Base-by-base conservation (phyloP, 2,797 vertebrate species). In the Otolemur crassicaudatus region DNA sequence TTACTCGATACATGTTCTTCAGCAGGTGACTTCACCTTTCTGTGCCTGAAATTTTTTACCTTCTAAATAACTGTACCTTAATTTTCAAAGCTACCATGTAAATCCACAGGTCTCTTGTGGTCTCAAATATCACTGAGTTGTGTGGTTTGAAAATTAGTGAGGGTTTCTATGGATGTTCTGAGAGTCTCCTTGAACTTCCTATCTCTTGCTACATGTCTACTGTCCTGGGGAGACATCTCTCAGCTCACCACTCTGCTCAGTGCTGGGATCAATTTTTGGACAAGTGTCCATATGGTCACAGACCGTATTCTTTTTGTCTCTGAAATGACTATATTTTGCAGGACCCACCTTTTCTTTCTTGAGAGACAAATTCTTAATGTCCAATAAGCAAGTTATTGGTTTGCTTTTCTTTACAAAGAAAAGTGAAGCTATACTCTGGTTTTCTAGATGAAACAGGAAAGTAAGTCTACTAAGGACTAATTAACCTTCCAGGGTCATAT, bases 331-430 rank as follows among this genome's bases (percentile, higher is more conserved):
- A 22, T 84, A 19, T 73, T 93, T 94, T 72, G 27, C 20, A 86
- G 19, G 9, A 79, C 70, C 53, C 67, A 7, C 34, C 27, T 88
- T 96, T 1, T 85, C 37, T 53, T 84, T 53, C 58, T 73, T 80
- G 7, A 60, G 13, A 94, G 23, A 92, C 3, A 86, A 61, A 92
- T 53, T 75, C 29, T 92, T 91, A 4, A 70, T 22, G 86, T 34
- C 3, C 73, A 86, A 69, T 40, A 79, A 92, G 72, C 17, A 87
- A 75, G 16, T 49, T 86, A 70, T 49, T 61, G 1, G 1, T 77
- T 93, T 86, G 31, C 19, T 87, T 95, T 96, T 34, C 23, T 76
- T 87, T 77, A 5, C 14, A 87, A 88, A 87, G 37, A 85, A 82
- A 67, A 83, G 16, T 73, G 40, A 83, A 79, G 7, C 22, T 61